Evolutionary conservation across 2,888 invertebrate species (phyloP), one percentile per base, ranked within the genome.

Genomic region (Drosophila pegasa): DNA sequence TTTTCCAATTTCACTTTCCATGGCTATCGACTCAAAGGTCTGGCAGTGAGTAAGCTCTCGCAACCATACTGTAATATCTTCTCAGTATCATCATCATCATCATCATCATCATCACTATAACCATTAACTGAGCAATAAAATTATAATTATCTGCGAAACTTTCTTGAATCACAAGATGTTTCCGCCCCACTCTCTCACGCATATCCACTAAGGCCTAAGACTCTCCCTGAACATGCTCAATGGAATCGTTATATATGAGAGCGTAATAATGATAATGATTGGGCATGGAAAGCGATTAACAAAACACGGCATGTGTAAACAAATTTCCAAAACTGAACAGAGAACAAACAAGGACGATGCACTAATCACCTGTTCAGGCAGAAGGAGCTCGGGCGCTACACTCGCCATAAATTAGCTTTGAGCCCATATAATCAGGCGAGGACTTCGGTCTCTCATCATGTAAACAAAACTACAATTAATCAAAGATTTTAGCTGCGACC

Each of bases 381-480:
- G 45, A 40, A 51, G 45, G 52, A 45, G 29, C 35, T 27, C 4
- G 45, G 40, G 35, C 50, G 18, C 27, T 38, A 35, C 37, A 60
- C 80, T 54, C 40, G 64, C 47, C 18, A 54, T 66, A 37, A 45
- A 71, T 69, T 63, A 52, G 59, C 66, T 52, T 31, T 57, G 65
- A 56, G 37, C 60, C 61, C 54, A 75, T 57, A 74, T 74, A 74
- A 73, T 80, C 81, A 73, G 66, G 68, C 70, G 45, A 14, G 51
- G 35, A 72, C 54, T 59, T 56, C 37, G 63, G 55, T 70, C 63
- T 75, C 57, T 67, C 75, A 70, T 40, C 87, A 40, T 77, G 88
- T 86, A 86, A 86, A 84, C 85, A 86, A 86, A 86, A 88, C 84
- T 81, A 84, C 88, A 88, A 86, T 86, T 86, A 86, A 86, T 86